Base-by-base conservation (phyloP, 2,888 invertebrate species). In the Chrysolina haemoptera region DNA sequence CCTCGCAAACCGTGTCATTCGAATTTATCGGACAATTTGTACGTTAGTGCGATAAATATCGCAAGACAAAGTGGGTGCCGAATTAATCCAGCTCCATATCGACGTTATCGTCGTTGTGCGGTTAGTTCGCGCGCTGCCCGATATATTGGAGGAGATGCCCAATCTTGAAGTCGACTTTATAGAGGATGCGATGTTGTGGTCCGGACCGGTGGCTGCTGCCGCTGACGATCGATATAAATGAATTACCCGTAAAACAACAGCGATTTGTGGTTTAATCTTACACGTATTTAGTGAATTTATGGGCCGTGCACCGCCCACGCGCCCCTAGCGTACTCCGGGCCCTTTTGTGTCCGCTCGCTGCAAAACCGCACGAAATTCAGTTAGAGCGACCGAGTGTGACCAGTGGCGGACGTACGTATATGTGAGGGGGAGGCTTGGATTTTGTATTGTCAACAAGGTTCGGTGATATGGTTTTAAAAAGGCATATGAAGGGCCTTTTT, bases 261-360 rank as follows among this genome's bases (percentile, higher is more conserved):
- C 87, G 87, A 87, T 87, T 87, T 87, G 88, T 86, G 88, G 88
- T 88, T 87, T 87, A 88, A 88, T 88, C 87, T 88, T 86, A 85
- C 86, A 86, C 87, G 87, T 87, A 87, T 87, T 87, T 86, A 84
- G 84, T 80, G 83, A 86, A 87, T 88, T 88, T 87, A 88, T 86
- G 84, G 84, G 75, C 79, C 78, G 71, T 76, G 83, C 78, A 80
- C 84, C 86, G 86, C 87, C 87, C 78, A 79, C 82, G 63, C 71
- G 69, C 69, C 83, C 82, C 79, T 4, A 35, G 35, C 81, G 81
- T 79, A 78, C 66, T 67, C 59, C 73, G 71, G 78, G 76, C 76
- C 78, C 79, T 80, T 80, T 80, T 79, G 77, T 81, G 79, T 78
- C 79, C 79, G 80, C 80, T 63, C 55, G 50, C 27, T 66, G 27